Evolutionary conservation across 2,113 vertebrate genomes (phyloP).

Genomic region (Ciconia boyciana): DNA sequence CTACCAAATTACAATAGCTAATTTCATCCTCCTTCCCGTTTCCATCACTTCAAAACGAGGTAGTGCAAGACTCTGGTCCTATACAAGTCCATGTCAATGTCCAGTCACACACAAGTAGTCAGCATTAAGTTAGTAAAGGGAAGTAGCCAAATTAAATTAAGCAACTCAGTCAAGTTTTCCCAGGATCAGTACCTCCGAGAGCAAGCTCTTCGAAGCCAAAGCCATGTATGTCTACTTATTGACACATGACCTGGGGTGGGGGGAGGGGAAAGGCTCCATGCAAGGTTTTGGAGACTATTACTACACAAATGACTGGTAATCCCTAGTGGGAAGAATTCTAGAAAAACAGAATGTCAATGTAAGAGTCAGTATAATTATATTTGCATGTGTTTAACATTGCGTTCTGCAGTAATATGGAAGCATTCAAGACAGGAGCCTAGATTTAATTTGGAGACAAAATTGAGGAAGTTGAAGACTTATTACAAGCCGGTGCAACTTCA

Average conservation of each 20-base stretch:
- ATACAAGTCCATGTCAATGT: neutral
- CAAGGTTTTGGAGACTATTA: neutral
- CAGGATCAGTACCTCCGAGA: neutral
- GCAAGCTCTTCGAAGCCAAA: neutral
- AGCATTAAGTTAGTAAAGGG: neutral
- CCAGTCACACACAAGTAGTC: neutral
- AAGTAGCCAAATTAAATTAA: neutral
- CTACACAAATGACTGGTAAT: neutral
- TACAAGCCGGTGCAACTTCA: constrained; percentile 22
- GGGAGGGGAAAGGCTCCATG: neutral
- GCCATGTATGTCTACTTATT: neutral
- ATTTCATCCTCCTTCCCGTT: neutral
- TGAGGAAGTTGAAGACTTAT: constrained; percentile 46
- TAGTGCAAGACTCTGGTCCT: neutral
- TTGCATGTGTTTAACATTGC: neutral
- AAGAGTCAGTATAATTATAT: neutral
- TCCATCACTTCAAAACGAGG: neutral
- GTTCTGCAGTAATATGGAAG: neutral
- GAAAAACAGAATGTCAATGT: neutral
- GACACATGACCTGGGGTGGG: neutral
- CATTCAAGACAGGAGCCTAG: neutral
- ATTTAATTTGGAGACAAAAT: constrained; percentile 45
- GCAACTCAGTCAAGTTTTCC: neutral
- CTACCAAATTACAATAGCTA: neutral
- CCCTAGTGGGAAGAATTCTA: neutral